Evolutionary conservation across 2,888 invertebrate genomes (phyloP).

Genomic region (Notocelia uddmanniana): DNA sequence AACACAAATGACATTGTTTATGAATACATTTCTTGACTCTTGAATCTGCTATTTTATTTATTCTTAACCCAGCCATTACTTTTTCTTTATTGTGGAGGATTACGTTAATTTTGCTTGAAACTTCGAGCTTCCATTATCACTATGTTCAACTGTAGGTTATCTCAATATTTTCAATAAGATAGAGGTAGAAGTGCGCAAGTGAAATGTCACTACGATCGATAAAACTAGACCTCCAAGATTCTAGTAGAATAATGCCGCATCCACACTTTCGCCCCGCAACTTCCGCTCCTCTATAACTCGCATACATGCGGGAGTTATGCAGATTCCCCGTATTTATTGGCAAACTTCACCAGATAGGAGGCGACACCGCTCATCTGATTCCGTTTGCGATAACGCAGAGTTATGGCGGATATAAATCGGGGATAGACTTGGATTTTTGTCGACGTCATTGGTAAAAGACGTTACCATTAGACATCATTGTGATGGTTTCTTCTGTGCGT

Average conservation of each 20-base stretch:
- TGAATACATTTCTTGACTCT: no score
- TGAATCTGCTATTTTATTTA: no score
- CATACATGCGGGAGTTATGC: conserved; percentile 79
- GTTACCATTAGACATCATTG: conserved; percentile 6
- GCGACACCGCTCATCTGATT: conserved; percentile 84
- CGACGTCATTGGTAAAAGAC: conserved; percentile 21
- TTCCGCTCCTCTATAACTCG: conserved; percentile 67
- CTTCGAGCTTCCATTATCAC: no score
- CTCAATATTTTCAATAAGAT: no score
- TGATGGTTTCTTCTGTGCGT: neutral
- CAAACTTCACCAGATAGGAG: conserved; percentile 82
- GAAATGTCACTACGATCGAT: no score
- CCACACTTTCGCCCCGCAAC: conserved; percentile 61
- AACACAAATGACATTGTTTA: no score
- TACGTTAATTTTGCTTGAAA: no score
- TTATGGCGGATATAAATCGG: conserved; percentile 72
- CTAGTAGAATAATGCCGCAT: conserved; percentile 20
- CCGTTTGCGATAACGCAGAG: conserved; percentile 76
- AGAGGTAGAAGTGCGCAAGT: no score
- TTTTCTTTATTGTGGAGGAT: no score
- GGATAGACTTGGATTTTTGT: conserved; percentile 39
- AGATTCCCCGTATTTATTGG: conserved; percentile 82
- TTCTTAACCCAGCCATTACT: no score
- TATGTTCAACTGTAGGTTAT: no score
- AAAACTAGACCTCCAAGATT: no score